Conservation (phyloP, 2,888 invertebrate species). For the Bibio marci region DNA sequence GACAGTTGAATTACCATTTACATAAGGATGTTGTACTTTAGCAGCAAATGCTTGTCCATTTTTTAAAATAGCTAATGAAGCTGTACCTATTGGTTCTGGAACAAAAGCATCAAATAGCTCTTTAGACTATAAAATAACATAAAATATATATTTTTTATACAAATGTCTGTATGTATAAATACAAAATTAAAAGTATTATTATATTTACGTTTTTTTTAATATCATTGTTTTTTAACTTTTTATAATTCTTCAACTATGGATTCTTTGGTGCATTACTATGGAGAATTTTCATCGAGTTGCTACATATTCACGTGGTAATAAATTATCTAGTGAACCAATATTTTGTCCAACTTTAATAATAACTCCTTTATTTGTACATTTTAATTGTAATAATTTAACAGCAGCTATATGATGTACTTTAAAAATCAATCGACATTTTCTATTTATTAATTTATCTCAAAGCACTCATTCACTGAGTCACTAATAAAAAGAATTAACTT, state of each 20-base stretch:
- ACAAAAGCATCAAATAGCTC: slow-evolving; percentile 76
- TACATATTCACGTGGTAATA: slow-evolving; percentile 87
- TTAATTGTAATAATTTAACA: slow-evolving; percentile 65
- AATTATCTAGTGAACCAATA: slow-evolving; percentile 85
- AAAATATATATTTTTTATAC: slow-evolving; percentile 7
- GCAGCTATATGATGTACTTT: slow-evolving; percentile 75
- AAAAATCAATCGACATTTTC: no score
- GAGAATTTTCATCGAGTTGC: slow-evolving; percentile 72
- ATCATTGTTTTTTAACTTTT: slow-evolving; percentile 73
- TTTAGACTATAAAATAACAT: slow-evolving; percentile 44
- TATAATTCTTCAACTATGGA: slow-evolving; percentile 64
- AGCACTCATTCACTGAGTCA: no score
- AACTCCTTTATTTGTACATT: slow-evolving; percentile 84
- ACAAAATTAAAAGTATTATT: no score
- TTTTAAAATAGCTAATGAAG: slow-evolving; percentile 72
- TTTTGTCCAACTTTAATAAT: slow-evolving; percentile 98
- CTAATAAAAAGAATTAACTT: no score
- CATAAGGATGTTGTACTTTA: slow-evolving; percentile 91
- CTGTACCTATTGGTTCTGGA: slow-evolving; percentile 76
- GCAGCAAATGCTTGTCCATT: slow-evolving; percentile 71
- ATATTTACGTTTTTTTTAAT: slow-evolving; percentile 54
- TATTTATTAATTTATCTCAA: no score
- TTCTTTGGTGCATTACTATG: slow-evolving; percentile 88
- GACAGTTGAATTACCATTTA: slow-evolving; percentile 72
- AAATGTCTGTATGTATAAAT: no score